Evolutionary conservation across 2,888 invertebrate species (phyloP).

Genomic region (Scrobipalpa costella): DNA sequence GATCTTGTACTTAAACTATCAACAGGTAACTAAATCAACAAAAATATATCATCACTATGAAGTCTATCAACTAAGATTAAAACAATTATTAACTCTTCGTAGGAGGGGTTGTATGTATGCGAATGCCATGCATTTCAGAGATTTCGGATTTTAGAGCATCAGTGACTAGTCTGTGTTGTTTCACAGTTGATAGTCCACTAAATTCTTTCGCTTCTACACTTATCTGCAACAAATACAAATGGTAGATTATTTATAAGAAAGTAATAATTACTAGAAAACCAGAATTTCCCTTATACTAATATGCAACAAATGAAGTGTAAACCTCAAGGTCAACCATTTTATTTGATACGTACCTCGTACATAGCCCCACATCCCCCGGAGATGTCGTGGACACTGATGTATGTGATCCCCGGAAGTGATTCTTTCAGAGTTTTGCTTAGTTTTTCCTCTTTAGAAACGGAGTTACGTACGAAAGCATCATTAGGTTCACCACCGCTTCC

Average conservation of each 20-base stretch:
- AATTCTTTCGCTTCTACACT: slow-evolving; percentile 86
- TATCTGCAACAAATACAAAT: slow-evolving; percentile 51
- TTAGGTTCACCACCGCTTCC: slow-evolving; percentile 36
- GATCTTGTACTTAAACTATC: slow-evolving; percentile 15
- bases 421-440: slow-evolving; percentile 57
- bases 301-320: no score
- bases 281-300: background rate
- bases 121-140: slow-evolving; percentile 90
- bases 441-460: slow-evolving; percentile 64
- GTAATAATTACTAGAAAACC: background rate
- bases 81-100: background rate
- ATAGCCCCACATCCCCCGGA: slow-evolving; percentile 92
- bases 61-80: background rate
- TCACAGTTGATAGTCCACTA: slow-evolving; percentile 84
- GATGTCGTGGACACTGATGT: slow-evolving; percentile 85
- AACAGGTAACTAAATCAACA: slow-evolving; percentile 28
- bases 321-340: background rate
- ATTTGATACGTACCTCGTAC: slow-evolving; percentile 81
- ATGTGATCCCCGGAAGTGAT: slow-evolving; percentile 83
- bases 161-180: slow-evolving; percentile 88
- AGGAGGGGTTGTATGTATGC: slow-evolving; percentile 85
- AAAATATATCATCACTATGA: slow-evolving; percentile 9
- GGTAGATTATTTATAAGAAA: background rate
- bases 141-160: slow-evolving; percentile 88
- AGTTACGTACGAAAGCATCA: slow-evolving; percentile 58